Evolutionary conservation across 2,888 invertebrate genomes (phyloP).

Genomic region (Vesta saturnalis): DNA sequence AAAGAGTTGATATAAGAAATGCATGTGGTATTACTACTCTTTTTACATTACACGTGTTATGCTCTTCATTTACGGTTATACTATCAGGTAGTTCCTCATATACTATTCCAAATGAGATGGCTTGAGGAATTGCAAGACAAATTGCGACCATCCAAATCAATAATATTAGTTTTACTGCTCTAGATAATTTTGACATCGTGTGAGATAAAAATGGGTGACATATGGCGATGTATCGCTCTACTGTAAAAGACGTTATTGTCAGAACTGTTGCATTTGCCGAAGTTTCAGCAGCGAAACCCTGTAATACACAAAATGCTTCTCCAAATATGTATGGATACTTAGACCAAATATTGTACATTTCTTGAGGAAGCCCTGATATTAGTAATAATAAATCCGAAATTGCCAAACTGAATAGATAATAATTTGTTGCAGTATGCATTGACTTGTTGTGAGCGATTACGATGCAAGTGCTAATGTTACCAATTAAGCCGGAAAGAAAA

Average conservation of each 20-base stretch:
- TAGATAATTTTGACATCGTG: conserved; percentile 83
- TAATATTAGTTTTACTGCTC: conserved; percentile 78
- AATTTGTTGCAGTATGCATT: conserved; percentile 88
- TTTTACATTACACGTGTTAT: conserved; percentile 58
- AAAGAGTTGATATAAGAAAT: conserved; percentile 66
- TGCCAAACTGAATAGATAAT: conserved; percentile 82
- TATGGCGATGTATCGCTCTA: conserved; percentile 88
- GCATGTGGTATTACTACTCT: conserved; percentile 60
- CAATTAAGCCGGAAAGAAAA: conserved; percentile 77
- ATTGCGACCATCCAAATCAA: conserved; percentile 83
- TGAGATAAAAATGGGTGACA: conserved; percentile 86
- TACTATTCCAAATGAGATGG: conserved; percentile 81
- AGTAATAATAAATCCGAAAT: conserved; percentile 80
- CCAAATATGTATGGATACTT: conserved; percentile 79
- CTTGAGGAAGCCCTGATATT: conserved; percentile 81
- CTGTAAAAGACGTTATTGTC: conserved; percentile 88
- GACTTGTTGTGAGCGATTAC: conserved; percentile 79
- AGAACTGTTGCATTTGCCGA: conserved; percentile 86
- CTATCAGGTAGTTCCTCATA: conserved; percentile 47
- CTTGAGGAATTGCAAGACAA: conserved; percentile 79
- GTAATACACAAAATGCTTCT: conserved; percentile 77
- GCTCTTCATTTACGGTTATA: conserved; percentile 53
- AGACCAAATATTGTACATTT: conserved; percentile 79
- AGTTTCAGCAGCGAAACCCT: conserved; percentile 79
- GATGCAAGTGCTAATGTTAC: conserved; percentile 81